Evolutionary conservation across 2,888 invertebrate species (phyloP), one percentile per base, ranked within the genome.

Genomic region (Masnerella sp.): DNA sequence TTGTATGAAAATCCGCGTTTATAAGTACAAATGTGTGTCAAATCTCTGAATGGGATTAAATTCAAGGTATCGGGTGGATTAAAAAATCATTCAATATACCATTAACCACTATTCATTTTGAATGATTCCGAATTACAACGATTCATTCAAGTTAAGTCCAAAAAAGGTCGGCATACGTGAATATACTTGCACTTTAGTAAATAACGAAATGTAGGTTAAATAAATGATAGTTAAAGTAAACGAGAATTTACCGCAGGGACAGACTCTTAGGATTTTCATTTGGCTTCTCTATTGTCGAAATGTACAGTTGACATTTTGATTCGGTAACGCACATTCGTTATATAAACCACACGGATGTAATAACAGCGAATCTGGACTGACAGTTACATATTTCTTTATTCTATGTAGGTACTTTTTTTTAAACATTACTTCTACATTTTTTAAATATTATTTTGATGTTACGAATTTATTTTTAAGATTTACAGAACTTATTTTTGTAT

Each of bases 151-250:
- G 15, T 40, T 49, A 40, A 40, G 17, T n/a, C 40, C 38, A 40
- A 40, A 49, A 49, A 61, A 20, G 5, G 30, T 34, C 20, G 20
- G 20, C 38, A 34, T 8, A 18, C 47, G 36, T 47, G 38, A 59
- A 38, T 45, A 0, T 28, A 59, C 59, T 59, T 42, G 17, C n/a
- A 36, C 38, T 59, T 18, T 14, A 40, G 49, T 28, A 45, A 61
- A 61, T 49, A 61, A 30, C 40, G 5, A 51, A 61, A 61, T 49
- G 32, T 61, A 51, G 61, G 61, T 61, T 61, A 61, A 61, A 51
- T 42, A 32, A 40, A 40, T 32, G 51, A 47, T 28, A 15, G 49
- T 20, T 20, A 15, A 42, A 51, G 30, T 49, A 30, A 49, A 38
- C 30, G 61, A 25, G 38, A 49, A 61, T 61, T 49, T 30, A 45